These are phyloP conservation scores for Pristionchus exspectatus DNA, from an alignment of 2,888 invertebrate species.

Conservation along the genomic window DNA sequence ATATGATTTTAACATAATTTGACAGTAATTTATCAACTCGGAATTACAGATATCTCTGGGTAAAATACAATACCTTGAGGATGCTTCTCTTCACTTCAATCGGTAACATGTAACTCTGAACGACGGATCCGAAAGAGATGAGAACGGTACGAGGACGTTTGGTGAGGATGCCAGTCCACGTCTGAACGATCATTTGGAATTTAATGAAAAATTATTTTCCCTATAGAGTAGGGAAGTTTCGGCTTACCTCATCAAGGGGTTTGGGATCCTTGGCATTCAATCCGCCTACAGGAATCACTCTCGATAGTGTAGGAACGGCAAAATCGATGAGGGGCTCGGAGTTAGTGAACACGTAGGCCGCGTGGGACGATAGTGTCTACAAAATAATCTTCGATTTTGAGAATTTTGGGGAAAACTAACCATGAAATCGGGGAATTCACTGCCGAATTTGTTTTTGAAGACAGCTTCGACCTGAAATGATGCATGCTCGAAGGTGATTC, in stretches of 20 bases:
- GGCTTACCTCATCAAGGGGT: constrained; percentile 14
- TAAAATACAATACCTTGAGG: constrained; percentile 1
- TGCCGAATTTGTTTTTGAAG: constrained; percentile 39
- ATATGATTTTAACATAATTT: not conserved
- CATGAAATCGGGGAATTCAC: constrained; percentile 7
- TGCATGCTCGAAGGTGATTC: too few species aligned
- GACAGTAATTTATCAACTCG: not conserved
- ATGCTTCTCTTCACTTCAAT: constrained; percentile 33
- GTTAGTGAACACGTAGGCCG: constrained; percentile 40
- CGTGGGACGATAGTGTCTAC: not conserved
- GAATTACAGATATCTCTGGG: not conserved
- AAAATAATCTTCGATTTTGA: not conserved
- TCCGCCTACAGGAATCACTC: constrained; percentile 27
- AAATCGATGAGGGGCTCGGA: constrained; percentile 42
- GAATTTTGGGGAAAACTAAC: not conserved
- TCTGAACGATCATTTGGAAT: constrained; percentile 1
- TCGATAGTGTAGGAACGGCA: constrained; percentile 17
- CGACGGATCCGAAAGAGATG: constrained; percentile 68
- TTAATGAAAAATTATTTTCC: not conserved
- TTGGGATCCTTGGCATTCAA: constrained; percentile 40
- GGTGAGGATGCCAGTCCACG: constrained; percentile 60
- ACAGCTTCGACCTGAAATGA: not conserved
- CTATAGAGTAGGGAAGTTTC: not conserved
- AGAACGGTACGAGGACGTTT: constrained; percentile 61
- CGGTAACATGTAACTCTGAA: constrained; percentile 40